Evolutionary conservation across 2,113 vertebrate genomes (phyloP).

Genomic region (Rhegmatorhina hoffmannsi): DNA sequence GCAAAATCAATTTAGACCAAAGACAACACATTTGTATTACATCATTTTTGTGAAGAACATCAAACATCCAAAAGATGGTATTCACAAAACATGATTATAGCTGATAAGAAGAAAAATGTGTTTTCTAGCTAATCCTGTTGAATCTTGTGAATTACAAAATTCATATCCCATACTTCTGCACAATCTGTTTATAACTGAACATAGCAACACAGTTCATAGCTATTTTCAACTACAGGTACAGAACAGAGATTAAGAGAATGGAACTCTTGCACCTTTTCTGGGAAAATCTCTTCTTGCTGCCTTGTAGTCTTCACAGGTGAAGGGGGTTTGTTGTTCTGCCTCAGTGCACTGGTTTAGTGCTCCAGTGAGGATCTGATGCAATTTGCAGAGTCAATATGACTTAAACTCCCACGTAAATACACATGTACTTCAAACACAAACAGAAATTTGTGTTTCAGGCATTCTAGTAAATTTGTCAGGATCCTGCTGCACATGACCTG

Average conservation of each 20-base stretch:
- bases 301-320: background rate
- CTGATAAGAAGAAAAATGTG: background rate
- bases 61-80: background rate
- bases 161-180: background rate
- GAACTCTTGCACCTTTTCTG: background rate
- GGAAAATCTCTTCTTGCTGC: background rate
- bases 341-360: background rate
- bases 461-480: background rate
- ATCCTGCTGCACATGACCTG: background rate
- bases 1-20: background rate
- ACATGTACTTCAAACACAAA: slow-evolving; percentile 9
- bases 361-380: background rate
- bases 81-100: background rate
- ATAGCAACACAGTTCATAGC: background rate
- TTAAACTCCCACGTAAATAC: background rate
- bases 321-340: background rate
- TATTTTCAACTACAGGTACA: background rate
- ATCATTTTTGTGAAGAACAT: background rate
- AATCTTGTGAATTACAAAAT: background rate
- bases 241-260: background rate
- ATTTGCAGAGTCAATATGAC: background rate
- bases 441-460: background rate
- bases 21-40: background rate
- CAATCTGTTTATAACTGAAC: background rate
- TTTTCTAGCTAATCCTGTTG: background rate